Evolutionary conservation across 2,113 vertebrate species (phyloP).

Genomic region (Pelecanus crispus): DNA sequence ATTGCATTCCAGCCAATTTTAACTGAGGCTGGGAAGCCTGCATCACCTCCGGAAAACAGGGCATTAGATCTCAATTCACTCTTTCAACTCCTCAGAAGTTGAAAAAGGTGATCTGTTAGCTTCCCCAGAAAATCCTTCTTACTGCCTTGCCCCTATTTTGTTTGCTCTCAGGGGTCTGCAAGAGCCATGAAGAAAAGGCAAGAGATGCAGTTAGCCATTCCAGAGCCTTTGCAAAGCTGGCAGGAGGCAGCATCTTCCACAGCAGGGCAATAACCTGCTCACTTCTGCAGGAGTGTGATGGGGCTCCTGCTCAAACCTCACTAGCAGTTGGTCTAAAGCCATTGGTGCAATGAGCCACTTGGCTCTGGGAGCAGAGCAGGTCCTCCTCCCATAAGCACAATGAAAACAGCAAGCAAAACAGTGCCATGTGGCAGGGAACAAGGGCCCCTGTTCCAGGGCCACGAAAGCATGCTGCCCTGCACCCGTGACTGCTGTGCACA

Average conservation of each 20-base stretch:
- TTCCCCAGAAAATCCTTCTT: not conserved
- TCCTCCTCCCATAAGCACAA: not conserved
- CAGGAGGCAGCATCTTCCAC: not conserved
- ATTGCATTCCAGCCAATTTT: not conserved
- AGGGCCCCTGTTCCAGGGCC: not conserved
- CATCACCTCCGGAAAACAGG: not conserved
- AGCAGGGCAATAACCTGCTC: not conserved
- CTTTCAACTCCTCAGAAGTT: not conserved
- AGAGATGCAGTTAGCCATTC: not conserved
- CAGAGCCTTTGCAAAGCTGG: not conserved
- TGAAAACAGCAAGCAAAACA: not conserved
- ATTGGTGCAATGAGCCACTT: not conserved
- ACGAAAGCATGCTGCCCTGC: not conserved
- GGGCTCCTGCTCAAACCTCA: not conserved
- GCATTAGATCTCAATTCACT: not conserved
- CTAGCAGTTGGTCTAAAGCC: not conserved
- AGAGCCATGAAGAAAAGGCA: not conserved
- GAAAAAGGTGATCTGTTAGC: not conserved
- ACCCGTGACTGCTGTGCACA: not conserved
- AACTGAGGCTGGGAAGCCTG: not conserved
- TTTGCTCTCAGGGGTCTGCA: not conserved
- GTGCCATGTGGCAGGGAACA: not conserved
- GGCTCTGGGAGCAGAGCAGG: not conserved
- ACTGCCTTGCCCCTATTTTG: not conserved
- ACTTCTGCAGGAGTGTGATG: rapidly evolving